Evolutionary conservation across 2,888 invertebrate species (phyloP).

Genomic region (Thymelicus acteon): DNA sequence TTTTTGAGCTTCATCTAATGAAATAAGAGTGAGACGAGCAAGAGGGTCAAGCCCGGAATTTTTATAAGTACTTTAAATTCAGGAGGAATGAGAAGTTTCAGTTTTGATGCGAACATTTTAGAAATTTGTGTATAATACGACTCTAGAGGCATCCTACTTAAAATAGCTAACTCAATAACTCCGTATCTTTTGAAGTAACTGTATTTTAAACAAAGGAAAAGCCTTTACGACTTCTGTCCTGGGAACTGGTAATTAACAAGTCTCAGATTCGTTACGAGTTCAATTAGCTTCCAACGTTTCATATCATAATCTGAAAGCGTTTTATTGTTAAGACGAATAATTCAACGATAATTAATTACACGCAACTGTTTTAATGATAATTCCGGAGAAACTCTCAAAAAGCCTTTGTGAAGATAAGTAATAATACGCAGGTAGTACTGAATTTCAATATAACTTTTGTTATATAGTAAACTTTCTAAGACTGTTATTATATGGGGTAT

Average conservation of each 20-base stretch:
- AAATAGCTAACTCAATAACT: constrained; percentile 62
- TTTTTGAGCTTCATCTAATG: constrained; percentile 69
- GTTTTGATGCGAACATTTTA: constrained; percentile 46
- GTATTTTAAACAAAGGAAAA: constrained; percentile 64
- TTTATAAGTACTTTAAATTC: constrained; percentile 67
- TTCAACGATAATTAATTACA: constrained; percentile 69
- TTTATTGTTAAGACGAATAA: constrained; percentile 65
- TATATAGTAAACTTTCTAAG: constrained; percentile 35
- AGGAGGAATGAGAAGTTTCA: constrained; percentile 51
- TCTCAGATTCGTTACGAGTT: constrained; percentile 74
- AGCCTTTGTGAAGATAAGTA: constrained; percentile 58
- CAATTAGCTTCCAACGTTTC: constrained; percentile 78
- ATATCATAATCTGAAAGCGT: constrained; percentile 77
- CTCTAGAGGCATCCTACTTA: constrained; percentile 56
- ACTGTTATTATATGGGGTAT: no score
- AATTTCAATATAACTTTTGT: constrained; percentile 54
- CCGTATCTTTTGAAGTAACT: constrained; percentile 67
- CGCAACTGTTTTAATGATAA: constrained; percentile 64
- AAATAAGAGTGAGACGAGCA: constrained; percentile 63
- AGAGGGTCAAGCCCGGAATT: constrained; percentile 61
- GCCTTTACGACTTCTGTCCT: constrained; percentile 62
- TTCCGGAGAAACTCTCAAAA: constrained; percentile 57
- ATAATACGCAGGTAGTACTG: constrained; percentile 53
- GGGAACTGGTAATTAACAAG: constrained; percentile 74
- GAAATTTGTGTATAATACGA: constrained; percentile 58